phyloP scores from a whole-genome alignment of 2,888 invertebrate genomes.

The Rotaria socialis region DNA sequence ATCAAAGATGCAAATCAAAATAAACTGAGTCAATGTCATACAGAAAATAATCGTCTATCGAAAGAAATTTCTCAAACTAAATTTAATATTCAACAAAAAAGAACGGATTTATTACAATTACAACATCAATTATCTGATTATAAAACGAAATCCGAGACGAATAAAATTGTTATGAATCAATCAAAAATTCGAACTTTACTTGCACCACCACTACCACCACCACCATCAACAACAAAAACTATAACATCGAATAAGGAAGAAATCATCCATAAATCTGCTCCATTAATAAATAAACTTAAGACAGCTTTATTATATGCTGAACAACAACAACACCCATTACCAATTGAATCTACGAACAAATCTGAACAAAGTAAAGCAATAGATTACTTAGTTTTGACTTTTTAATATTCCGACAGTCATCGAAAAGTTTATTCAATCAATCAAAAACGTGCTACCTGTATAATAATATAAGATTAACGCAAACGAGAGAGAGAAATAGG shows the following conservation, averaged over 20 bases:
- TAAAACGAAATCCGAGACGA: too few relatives aligned
- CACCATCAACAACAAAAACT: neutral
- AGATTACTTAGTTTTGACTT: neutral
- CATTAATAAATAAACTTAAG: neutral
- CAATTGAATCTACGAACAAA: neutral
- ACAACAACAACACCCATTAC: neutral
- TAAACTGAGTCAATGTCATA: neutral
- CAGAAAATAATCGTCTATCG: neutral
- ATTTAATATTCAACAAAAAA: neutral
- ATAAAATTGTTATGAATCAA: neutral
- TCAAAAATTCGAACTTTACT: neutral
- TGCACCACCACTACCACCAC: neutral
- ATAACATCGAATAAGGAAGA: neutral
- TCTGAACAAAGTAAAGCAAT: neutral
- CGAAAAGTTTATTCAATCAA: neutral
- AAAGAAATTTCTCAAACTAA: neutral
- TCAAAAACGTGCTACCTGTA: neutral
- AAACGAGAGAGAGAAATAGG: neutral
- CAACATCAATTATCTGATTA: neutral
- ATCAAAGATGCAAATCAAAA: neutral
- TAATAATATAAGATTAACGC: neutral
- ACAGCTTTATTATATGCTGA: neutral
- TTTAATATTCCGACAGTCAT: neutral
- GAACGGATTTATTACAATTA: neutral
- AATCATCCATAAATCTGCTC: neutral